Percentiles rank a stretch among this genome's conserved stretches.
These are phyloP conservation scores for Eupeodes latifasciatus DNA, from an alignment of 2,888 invertebrate species.

Conservation along the genomic window DNA sequence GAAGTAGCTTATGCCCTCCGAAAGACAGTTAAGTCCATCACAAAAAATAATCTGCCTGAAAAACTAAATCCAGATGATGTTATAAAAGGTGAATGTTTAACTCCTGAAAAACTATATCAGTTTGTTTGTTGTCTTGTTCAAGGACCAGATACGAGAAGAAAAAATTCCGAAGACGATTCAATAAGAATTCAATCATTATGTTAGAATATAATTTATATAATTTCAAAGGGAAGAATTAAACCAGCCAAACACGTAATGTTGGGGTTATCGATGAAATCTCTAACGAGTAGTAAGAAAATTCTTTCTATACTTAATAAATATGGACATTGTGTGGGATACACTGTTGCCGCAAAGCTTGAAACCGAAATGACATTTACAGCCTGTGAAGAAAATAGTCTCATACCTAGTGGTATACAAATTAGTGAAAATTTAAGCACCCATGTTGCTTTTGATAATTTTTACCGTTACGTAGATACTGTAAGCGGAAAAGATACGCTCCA, in stretches of 20 bases:
- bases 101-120: slow-evolving; percentile 6
- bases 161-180: not conserved
- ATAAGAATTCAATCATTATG: not conserved
- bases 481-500: no score
- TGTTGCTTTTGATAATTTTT: no score
- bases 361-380: slow-evolving; percentile 56
- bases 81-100: slow-evolving; percentile 1
- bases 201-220: slow-evolving; percentile 8
- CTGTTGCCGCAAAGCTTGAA: slow-evolving; percentile 52
- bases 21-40: slow-evolving; percentile 27
- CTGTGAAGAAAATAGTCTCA: no score
- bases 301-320: slow-evolving; percentile 14
- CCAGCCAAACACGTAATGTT: slow-evolving; percentile 18
- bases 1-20: slow-evolving; percentile 25
- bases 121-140: not conserved
- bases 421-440: no score
- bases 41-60: slow-evolving; percentile 31
- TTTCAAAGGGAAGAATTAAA: slow-evolving; percentile 17
- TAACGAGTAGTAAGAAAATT: slow-evolving; percentile 7
- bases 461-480: no score
- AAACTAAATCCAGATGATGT: slow-evolving; percentile 21
- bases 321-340: slow-evolving; percentile 41
- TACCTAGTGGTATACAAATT: no score
- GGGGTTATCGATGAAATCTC: slow-evolving; percentile 8
- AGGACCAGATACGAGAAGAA: not conserved